Evolutionary conservation across 2,113 vertebrate species (phyloP).

Genomic region (Falcunculus frontatus): DNA sequence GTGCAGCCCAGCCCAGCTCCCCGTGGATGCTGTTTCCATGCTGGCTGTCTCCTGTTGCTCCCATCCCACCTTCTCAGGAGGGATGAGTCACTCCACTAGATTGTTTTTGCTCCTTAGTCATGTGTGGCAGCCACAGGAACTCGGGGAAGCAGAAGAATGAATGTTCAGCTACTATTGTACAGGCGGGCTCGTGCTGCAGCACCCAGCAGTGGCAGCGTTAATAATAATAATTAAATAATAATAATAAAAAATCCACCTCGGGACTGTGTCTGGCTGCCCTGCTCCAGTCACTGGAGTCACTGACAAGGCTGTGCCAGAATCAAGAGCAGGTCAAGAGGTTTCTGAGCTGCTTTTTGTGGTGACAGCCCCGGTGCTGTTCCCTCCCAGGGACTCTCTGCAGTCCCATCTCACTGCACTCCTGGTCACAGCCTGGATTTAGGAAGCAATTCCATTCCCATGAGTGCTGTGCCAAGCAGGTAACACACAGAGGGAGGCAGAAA

Average conservation of each 20-base stretch:
- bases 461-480: not conserved
- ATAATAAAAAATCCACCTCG: not conserved
- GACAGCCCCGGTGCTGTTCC: not conserved
- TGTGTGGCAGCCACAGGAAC: not conserved
- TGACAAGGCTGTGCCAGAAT: not conserved
- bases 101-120: conserved; percentile 35
- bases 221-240: not conserved
- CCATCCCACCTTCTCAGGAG: not conserved
- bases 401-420: not conserved
- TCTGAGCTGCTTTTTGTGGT: not conserved
- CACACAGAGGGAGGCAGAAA: not conserved
- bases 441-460: not conserved
- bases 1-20: not conserved
- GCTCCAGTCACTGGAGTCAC: not conserved
- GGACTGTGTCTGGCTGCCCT: not conserved
- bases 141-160: not conserved
- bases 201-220: not conserved
- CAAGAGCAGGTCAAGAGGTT: not conserved
- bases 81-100: conserved; percentile 46
- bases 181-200: not conserved
- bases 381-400: not conserved
- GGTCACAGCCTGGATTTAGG: not conserved
- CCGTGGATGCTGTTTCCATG: not conserved
- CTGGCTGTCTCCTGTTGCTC: not conserved
- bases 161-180: not conserved